phyloP scores from a whole-genome alignment of 2,888 invertebrate genomes.

The Acholoe squamosa region DNA sequence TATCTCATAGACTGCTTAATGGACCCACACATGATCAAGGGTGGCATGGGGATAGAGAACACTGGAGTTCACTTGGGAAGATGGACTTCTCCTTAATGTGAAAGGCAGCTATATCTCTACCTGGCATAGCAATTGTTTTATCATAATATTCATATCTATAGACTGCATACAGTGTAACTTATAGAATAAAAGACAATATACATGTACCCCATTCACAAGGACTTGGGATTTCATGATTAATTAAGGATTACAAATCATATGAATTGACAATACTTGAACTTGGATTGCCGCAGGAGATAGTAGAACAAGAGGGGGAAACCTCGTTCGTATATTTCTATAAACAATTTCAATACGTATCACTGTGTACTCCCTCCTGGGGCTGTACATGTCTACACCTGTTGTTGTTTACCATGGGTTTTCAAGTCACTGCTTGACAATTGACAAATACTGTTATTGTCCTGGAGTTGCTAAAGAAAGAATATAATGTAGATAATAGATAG shows the following conservation, averaged over 20 bases:
- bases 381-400: background rate
- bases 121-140: slow-evolving; percentile 1
- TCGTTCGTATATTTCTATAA: slow-evolving; percentile 38
- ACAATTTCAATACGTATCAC: background rate
- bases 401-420: background rate
- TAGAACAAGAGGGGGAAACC: background rate
- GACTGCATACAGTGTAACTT: background rate
- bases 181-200: too few species aligned
- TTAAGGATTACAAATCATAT: background rate
- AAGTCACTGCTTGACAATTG: background rate
- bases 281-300: slow-evolving; percentile 52
- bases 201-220: background rate
- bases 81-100: background rate
- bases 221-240: background rate
- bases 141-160: background rate
- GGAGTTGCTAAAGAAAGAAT: background rate
- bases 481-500: background rate
- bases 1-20: too few species aligned
- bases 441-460: background rate
- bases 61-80: background rate
- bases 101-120: slow-evolving; percentile 45
- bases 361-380: slow-evolving; percentile 17
- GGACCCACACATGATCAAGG: background rate
- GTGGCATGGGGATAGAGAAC: background rate
- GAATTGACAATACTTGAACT: slow-evolving; percentile 47